Evolutionary conservation across 2,888 invertebrate species (phyloP), one percentile per base, ranked within the genome.

Genomic region (Trichacis sp.): DNA sequence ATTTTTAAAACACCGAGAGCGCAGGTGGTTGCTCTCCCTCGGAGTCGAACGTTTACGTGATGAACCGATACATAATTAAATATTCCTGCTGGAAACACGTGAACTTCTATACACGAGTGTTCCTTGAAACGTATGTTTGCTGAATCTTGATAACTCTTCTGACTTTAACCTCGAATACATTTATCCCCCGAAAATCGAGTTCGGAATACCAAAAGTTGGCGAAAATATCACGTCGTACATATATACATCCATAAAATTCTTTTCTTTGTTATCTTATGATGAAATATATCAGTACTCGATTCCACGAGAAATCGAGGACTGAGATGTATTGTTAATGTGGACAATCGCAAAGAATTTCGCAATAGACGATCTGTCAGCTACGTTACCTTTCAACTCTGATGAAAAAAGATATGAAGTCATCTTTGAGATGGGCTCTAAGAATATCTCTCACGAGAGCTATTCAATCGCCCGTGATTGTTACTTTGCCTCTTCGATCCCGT

Each of bases 41-140:
- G 65, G 68, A 63, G 66, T 73, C 68, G 73, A 68, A 70, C 71
- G 76, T 78, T 78, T 68, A 65, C 48, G 65, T 80, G 78, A 78
- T 79, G 75, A 79, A 80, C 74, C 74, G 75, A 80, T 79, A 76
- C 78, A 80, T 79, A 79, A 80, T 69, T 79, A n/a, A 76, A 78
- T 76, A 72, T 53, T 68, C 38, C 64, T 62, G 57, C 54, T 48
- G 58, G 43, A 57, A 68, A 66, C 71, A 73, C 75, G 76, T 76
- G 74, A 76, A 75, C 48, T 54, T 54, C 50, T 40, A 51, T 48
- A 38, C 17, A 50, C 40, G 51, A 45, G 6, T 48, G 17, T 47
- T n/a, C 29, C 14, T 19, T 8, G 47, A 38, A 40, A 43, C 53
- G 36, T 20, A 11, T 15, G 40, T 43, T 51, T 51, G 46, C 38